Evolutionary conservation across 2,888 invertebrate genomes (phyloP).

Genomic region (Zeuzera pyrina): DNA sequence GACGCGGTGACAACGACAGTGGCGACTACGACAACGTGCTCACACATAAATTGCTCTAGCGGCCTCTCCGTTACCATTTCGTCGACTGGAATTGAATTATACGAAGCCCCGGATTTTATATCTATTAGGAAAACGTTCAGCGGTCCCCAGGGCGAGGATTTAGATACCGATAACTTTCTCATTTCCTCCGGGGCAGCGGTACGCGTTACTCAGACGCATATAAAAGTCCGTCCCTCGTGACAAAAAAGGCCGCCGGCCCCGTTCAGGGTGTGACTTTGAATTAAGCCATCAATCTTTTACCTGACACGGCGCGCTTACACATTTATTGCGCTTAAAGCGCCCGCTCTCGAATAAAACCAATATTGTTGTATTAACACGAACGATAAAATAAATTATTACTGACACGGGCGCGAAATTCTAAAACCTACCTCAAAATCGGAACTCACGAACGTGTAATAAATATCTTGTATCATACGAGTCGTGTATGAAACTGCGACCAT

Average conservation of each 20-base stretch:
- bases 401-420: slow-evolving; percentile 5
- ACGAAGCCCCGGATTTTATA: slow-evolving; percentile 61
- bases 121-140: slow-evolving; percentile 60
- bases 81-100: slow-evolving; percentile 58
- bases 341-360: not conserved
- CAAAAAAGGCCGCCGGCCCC: slow-evolving; percentile 29
- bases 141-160: slow-evolving; percentile 57
- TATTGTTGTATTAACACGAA: slow-evolving; percentile 1
- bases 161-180: slow-evolving; percentile 67
- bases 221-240: slow-evolving; percentile 35
- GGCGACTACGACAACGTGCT: slow-evolving; percentile 22
- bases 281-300: slow-evolving; percentile 50
- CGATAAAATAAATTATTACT: slow-evolving; percentile 12
- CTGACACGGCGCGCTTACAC: slow-evolving; percentile 35
- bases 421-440: not conserved
- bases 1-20: slow-evolving; percentile 1
- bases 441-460: too few species aligned
- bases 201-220: slow-evolving; percentile 39
- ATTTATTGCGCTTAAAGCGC: slow-evolving; percentile 23
- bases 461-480: too few species aligned
- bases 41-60: slow-evolving; percentile 43
- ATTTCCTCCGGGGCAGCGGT: slow-evolving; percentile 55
- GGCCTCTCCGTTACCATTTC: slow-evolving; percentile 31
- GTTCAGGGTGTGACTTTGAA: slow-evolving; percentile 34
- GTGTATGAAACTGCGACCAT: too few species aligned